Base-by-base conservation (phyloP, 2,888 invertebrate genomes). In the Pterobdella sp. region DNA sequence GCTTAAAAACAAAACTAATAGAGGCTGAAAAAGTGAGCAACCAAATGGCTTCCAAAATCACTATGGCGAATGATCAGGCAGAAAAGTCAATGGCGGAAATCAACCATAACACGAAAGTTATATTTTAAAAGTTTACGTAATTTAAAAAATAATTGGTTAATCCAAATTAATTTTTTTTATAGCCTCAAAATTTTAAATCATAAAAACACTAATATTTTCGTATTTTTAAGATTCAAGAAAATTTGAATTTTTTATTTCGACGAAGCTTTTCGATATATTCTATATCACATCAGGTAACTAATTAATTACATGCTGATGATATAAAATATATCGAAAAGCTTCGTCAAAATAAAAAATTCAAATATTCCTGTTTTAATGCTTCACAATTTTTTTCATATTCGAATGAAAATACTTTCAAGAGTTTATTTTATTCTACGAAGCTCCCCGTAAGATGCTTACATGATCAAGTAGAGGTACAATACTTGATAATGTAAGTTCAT, bases 51-150 rank as follows among this genome's bases (percentile, higher is more conserved):
- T 49, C 60, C 7, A 71, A 71, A 32, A 71, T 71, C 34, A 1
- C 52, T 1, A 71, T 71, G 71, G 71, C 71, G 2, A 71, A 63
- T 29, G 71, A 71, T 32, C 71, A 71, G 31, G 71, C 71, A 1
- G 71, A 71, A 22, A 71, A 71, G 63, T 71, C 71, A 10, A n/a
- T n/a, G 1, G 18, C 56, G 14, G 71, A 71, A 52, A 71, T 71
- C 71, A 71, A 71, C 32, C 31, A 63, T 32, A 52, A 56, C 36
- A 22, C n/a, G 10, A 71, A 71, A 36, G 71, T 71, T 31, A 49
- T 49, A 18, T 49, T 14, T 49, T 14, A 49, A 49, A 18, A n/a
- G 22, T 49, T 14, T 14, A 14, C 22, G 14, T 14, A 49, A n/a
- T 49, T 14, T 49, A 18, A 49, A 49, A 49, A 49, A 49, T 49